Conservation (phyloP, 2,113 vertebrate species). For the Ptilonorhynchus violaceus region DNA sequence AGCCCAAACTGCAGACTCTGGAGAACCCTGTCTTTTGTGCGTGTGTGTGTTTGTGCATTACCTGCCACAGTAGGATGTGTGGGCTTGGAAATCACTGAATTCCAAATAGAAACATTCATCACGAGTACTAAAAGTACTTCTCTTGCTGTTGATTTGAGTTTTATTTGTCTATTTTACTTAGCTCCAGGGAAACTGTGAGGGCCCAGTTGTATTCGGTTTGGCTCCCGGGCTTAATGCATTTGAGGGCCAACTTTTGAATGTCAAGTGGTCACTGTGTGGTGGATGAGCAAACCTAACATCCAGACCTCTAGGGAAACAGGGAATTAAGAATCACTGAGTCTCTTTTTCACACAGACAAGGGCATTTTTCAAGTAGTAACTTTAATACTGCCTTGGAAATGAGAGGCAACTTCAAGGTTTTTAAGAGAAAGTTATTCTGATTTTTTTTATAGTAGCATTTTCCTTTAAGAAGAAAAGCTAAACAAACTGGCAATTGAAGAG, state of each 20-base stretch:
- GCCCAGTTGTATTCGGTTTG: background rate
- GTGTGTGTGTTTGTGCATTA: background rate
- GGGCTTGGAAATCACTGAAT: background rate
- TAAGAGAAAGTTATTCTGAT: background rate
- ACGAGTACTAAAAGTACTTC: background rate
- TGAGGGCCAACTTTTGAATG: background rate
- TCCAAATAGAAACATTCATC: background rate
- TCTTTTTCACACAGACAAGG: background rate
- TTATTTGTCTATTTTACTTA: background rate
- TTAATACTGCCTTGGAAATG: background rate
- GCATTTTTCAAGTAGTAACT: background rate
- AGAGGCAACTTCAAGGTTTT: background rate
- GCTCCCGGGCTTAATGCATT: background rate
- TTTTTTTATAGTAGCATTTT: background rate
- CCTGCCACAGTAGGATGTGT: background rate
- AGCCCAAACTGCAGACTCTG: background rate
- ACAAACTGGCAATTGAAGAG: background rate
- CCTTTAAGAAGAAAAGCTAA: background rate
- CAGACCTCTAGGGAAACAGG: background rate
- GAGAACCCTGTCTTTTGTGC: background rate
- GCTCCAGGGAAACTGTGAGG: background rate
- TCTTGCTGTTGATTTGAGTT: background rate
- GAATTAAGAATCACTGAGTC: background rate
- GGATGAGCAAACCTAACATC: background rate
- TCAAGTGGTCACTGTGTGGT: background rate